Conservation (phyloP, 2,888 invertebrate species). For the Pammene fasciana region DNA sequence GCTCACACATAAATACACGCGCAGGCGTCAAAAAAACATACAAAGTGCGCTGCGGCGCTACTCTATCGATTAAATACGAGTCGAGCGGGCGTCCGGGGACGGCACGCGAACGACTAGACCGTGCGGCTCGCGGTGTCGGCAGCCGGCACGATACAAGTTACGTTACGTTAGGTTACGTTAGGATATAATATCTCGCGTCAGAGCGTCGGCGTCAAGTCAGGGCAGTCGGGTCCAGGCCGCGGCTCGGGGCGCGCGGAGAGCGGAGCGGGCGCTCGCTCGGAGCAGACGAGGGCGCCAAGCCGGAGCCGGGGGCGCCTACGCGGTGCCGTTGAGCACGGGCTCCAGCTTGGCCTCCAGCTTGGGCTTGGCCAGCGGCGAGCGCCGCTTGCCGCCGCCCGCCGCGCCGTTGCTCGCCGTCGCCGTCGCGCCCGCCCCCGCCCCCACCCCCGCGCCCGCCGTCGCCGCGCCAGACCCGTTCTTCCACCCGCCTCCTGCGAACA, state of each 20-base stretch:
- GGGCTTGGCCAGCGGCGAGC: conserved; percentile 78
- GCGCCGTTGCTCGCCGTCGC: conserved; percentile 43
- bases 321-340: conserved; percentile 87
- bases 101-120: conserved; percentile 27
- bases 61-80: conserved; percentile 39
- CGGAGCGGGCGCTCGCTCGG: conserved; percentile 40
- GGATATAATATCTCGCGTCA: conserved; percentile 47
- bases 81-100: conserved; percentile 33
- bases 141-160: conserved; percentile 49
- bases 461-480: conserved; percentile 67
- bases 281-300: conserved; percentile 32
- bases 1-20: conserved; percentile 34
- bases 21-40: conserved; percentile 39
- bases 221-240: conserved; percentile 43
- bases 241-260: conserved; percentile 38
- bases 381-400: conserved; percentile 54
- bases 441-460: conserved; percentile 44
- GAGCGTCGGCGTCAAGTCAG: conserved; percentile 45
- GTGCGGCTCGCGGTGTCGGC: conserved; percentile 43
- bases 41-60: conserved; percentile 38
- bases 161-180: conserved; percentile 50
- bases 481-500: conserved; percentile 71
- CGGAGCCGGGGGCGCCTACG: conserved; percentile 59
- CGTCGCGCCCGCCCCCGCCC: conserved; percentile 42
- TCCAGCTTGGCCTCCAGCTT: conserved; percentile 68